Evolutionary conservation across 2,797 vertebrate species (phyloP).

Genomic region (Onychomys leucogaster): DNA sequence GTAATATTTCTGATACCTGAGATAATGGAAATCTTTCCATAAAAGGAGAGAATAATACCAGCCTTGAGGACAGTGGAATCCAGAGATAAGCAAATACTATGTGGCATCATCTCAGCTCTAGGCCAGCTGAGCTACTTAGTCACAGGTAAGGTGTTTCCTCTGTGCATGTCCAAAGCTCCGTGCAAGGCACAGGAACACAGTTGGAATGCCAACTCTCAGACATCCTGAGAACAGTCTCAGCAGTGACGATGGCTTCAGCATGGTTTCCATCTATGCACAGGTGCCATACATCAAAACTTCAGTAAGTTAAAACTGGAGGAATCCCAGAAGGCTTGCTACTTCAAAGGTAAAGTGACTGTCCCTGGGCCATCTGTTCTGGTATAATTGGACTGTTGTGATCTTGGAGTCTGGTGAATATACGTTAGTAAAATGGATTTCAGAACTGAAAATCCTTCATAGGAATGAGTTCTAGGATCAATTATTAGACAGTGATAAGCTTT

Average conservation of each 20-base stretch:
- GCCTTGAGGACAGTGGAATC: background rate
- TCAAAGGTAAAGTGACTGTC: background rate
- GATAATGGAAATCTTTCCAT: background rate
- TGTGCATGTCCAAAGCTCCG: background rate
- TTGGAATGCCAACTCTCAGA: background rate
- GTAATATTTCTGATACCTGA: background rate
- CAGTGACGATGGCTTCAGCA: background rate
- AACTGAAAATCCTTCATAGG: background rate
- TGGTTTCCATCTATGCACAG: background rate
- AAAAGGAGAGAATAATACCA: background rate
- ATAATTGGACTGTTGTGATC: background rate
- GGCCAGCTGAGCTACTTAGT: background rate
- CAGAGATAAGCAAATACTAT: background rate
- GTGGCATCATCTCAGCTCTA: background rate
- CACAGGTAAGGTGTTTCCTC: background rate
- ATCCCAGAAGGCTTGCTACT: background rate
- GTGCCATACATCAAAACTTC: background rate
- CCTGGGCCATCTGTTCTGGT: background rate
- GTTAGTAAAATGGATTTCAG: slow-evolving; percentile 37
- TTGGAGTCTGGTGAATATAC: background rate
- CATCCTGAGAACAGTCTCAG: background rate
- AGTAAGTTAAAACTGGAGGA: slow-evolving; percentile 13
- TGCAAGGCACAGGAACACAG: background rate
- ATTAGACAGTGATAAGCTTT: background rate
- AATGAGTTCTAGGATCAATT: background rate